These are phyloP conservation scores for Synodontis membranacea DNA, from an alignment of 2,113 vertebrate species.

Conservation along the genomic window DNA sequence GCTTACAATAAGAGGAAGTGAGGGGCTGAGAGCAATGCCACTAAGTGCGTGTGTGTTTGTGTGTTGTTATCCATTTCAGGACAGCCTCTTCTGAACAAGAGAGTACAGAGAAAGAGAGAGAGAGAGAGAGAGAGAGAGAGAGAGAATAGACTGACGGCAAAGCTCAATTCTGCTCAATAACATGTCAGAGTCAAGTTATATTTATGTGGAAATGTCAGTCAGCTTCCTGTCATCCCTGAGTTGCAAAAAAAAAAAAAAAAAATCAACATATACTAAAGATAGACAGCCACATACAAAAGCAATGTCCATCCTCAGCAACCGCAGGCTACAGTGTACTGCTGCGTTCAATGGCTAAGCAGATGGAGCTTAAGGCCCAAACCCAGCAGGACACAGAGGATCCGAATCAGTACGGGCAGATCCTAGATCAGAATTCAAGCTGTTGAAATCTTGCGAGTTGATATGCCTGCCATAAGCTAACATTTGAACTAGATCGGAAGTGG, in stretches of 20 bases:
- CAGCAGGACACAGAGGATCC: slow-evolving; percentile 29
- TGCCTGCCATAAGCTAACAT: neutral
- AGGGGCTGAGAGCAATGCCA: slow-evolving; percentile 47
- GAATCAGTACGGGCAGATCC: slow-evolving; percentile 21
- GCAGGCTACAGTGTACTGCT: slow-evolving; percentile 26
- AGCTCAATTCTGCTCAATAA: neutral
- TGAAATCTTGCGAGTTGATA: neutral
- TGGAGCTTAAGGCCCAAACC: slow-evolving; percentile 44
- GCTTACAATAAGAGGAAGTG: slow-evolving; percentile 60
- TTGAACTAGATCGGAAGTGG: slow-evolving; percentile 5
- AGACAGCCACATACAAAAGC: slow-evolving; percentile 11
- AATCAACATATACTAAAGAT: slow-evolving; percentile 8
- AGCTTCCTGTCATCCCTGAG: neutral
- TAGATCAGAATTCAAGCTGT: slow-evolving; percentile 22
- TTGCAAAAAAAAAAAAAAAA: neutral
- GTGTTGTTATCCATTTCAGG: slow-evolving; percentile 32
- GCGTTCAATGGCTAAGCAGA: slow-evolving; percentile 37
- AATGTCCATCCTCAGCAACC: slow-evolving; percentile 16
- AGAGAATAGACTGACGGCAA: neutral
- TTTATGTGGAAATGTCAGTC: slow-evolving; percentile 10
- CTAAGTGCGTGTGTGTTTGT: slow-evolving; percentile 10
- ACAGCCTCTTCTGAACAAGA: slow-evolving; percentile 28
- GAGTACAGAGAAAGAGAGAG: slow-evolving; percentile 30
- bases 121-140: slow-evolving; percentile 38
- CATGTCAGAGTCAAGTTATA: slow-evolving; percentile 4